Conservation (phyloP, 1,140 invertebrate species). For the Plectrocnemia conspersa region DNA sequence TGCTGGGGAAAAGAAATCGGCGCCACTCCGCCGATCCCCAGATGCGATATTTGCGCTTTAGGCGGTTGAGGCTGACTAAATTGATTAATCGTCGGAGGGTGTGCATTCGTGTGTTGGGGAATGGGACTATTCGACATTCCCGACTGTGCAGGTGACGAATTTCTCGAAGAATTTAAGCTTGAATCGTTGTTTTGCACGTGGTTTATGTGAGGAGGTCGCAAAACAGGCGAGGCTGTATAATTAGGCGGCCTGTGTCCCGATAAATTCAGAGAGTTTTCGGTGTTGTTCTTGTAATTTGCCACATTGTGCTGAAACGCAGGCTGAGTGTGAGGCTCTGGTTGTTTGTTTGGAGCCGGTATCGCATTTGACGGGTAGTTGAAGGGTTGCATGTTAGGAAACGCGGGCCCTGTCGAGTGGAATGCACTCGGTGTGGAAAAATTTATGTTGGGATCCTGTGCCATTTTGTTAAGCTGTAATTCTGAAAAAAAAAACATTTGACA, state of each 20-base stretch:
- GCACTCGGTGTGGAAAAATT: no score
- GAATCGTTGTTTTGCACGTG: constrained; percentile 25
- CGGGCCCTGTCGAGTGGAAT: no score
- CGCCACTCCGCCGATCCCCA: neutral
- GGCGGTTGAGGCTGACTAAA: constrained; percentile 5
- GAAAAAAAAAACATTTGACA: no score
- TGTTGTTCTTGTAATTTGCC: no score
- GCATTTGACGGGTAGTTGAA: no score
- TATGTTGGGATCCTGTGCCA: no score
- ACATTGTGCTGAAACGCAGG: no score
- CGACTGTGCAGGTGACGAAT: constrained; percentile 30
- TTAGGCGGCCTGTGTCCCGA: constrained; percentile 12
- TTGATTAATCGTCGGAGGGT: constrained; percentile 3
- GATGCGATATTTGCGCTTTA: neutral
- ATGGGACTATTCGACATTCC: constrained; percentile 13
- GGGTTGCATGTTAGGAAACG: no score
- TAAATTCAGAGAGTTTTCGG: no score
- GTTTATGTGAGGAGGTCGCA: constrained; percentile 18
- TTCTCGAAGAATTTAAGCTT: constrained; percentile 31
- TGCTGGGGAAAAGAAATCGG: neutral
- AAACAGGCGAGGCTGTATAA: constrained; percentile 13
- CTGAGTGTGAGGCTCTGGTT: no score
- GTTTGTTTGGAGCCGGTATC: no score
- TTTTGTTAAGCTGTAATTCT: no score
- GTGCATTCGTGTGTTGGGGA: constrained; percentile 10